Evolutionary conservation across 1,140 invertebrate species (phyloP).

Genomic region (Atta colombica): DNA sequence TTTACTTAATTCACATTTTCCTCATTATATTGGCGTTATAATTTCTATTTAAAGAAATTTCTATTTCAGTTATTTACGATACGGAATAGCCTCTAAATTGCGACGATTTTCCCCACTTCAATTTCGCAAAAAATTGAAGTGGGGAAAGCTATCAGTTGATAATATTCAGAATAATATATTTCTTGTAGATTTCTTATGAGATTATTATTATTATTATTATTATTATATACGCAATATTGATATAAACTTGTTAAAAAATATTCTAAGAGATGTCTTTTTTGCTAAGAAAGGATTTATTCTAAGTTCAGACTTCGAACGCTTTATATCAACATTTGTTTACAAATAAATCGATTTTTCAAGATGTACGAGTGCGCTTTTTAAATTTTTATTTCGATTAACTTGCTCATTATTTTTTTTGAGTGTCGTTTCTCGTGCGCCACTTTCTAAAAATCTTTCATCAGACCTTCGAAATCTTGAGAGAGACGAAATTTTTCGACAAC

Average conservation of each 20-base stretch:
- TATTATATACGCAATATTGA: not conserved
- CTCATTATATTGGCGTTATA: not conserved
- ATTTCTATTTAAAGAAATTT: slow-evolving; percentile 18
- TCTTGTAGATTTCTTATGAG: not conserved
- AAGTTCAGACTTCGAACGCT: not conserved
- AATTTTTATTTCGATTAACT: not conserved
- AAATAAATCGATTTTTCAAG: not conserved
- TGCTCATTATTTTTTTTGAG: not conserved
- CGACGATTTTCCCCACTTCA: not conserved
- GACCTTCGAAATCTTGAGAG: slow-evolving; percentile 72
- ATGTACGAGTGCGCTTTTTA: not conserved
- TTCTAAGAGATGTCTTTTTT: not conserved
- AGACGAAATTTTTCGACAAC: slow-evolving; percentile 25
- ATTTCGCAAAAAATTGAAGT: not conserved
- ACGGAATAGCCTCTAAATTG: not conserved
- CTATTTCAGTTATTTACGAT: slow-evolving; percentile 19
- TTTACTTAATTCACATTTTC: slow-evolving; percentile 5
- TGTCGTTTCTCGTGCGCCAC: slow-evolving; percentile 47
- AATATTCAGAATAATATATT: not conserved
- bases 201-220: too few relatives aligned
- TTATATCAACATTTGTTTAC: not conserved
- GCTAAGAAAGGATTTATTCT: not conserved
- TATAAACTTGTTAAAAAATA: not conserved
- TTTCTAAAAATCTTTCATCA: slow-evolving; percentile 75
- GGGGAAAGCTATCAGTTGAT: not conserved